phyloP scores from a whole-genome alignment of 2,113 vertebrate species.

The Erpornis zantholeuca region DNA sequence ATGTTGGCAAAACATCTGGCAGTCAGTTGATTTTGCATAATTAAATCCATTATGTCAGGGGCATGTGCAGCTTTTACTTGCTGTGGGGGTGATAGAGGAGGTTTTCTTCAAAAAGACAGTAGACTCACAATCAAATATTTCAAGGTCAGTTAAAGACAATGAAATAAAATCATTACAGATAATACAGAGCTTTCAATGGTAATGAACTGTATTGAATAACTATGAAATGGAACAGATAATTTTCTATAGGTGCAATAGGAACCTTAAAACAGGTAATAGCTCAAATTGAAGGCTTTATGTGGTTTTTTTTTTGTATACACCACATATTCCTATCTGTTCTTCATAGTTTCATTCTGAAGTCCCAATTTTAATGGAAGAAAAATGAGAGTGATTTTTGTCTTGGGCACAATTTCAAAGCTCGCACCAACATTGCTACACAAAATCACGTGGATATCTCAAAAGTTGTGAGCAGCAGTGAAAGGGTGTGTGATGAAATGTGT shows the following conservation, averaged over 20 bases:
- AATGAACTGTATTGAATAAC: neutral
- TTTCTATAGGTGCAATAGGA: neutral
- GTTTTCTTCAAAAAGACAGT: neutral
- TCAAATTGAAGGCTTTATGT: neutral
- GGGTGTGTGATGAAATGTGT: neutral
- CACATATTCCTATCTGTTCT: neutral
- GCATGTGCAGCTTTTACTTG: neutral
- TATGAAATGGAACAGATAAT: neutral
- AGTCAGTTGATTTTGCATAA: neutral
- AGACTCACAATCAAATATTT: neutral
- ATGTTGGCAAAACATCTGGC: neutral
- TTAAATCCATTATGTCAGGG: neutral
- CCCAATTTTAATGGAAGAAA: neutral
- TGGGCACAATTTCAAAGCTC: neutral
- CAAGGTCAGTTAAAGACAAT: neutral
- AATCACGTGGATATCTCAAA: neutral
- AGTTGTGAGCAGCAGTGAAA: neutral
- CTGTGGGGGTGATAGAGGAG: neutral
- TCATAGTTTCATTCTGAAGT: neutral
- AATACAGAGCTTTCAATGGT: rapidly evolving
- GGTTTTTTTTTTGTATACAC: neutral
- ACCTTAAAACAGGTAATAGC: neutral
- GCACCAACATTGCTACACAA: rapidly evolving
- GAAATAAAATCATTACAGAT: neutral
- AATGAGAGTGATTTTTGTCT: neutral